A percentile compares a stretch with the other conserved stretches of the same genome.
Evolutionary conservation across 2,888 invertebrate genomes (phyloP).

Genomic region (Malachius bipustulatus): DNA sequence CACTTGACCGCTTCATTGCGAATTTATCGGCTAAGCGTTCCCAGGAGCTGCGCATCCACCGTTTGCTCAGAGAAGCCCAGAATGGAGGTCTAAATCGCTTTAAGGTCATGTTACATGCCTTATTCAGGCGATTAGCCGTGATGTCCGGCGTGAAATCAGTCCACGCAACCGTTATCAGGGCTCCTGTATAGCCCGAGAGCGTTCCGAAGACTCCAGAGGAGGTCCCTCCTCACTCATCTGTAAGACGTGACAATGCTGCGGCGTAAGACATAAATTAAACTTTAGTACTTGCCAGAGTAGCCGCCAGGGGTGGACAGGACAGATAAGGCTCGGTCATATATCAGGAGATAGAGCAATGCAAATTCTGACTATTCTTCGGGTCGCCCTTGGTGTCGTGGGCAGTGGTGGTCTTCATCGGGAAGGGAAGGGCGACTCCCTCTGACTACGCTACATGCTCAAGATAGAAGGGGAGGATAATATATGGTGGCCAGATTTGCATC

Average conservation of each 20-base stretch:
- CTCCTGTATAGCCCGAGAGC: not conserved
- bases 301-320: conserved; percentile 37
- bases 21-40: no score
- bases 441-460: conserved; percentile 18
- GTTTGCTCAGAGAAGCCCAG: no score
- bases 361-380: conserved; percentile 33
- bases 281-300: conserved; percentile 37
- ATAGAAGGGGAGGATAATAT: conserved; percentile 24
- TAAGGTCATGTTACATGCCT: conserved; percentile 3
- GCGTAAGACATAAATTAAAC: conserved; percentile 38
- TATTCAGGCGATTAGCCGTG: conserved; percentile 1
- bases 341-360: conserved; percentile 35
- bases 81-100: conserved; percentile 1
- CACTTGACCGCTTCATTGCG: no score
- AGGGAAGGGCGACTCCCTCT: conserved; percentile 17
- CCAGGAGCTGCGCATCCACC: no score
- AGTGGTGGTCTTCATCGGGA: conserved; percentile 27
- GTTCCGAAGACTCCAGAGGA: conserved; percentile 4
- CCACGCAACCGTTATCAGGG: not conserved
- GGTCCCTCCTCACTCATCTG: conserved; percentile 32
- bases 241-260: conserved; percentile 39
- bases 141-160: conserved; percentile 1
- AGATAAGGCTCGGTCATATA: conserved; percentile 38
- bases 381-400: conserved; percentile 18
- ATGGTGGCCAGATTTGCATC: conserved; percentile 29